Evolutionary conservation across 2,888 invertebrate species (phyloP).

Genomic region (Eutolmus rufibarbis): DNA sequence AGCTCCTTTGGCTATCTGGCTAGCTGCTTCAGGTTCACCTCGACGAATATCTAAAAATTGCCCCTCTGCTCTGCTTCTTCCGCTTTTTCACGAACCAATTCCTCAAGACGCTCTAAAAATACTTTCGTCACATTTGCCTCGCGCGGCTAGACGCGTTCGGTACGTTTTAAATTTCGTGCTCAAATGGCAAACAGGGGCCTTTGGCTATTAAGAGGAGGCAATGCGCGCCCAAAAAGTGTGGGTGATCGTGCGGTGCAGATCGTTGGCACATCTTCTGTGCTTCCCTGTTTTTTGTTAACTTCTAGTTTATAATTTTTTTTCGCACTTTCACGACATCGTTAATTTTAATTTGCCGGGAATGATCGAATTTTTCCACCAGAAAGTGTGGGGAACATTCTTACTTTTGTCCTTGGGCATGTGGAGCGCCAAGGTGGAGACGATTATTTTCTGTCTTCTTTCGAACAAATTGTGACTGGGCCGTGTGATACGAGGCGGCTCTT

Average conservation of each 20-base stretch:
- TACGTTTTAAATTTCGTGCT: conserved; percentile 33
- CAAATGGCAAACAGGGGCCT: conserved; percentile 18
- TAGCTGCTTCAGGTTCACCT: not conserved
- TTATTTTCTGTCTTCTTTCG: not conserved
- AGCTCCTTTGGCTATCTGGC: not conserved
- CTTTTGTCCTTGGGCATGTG: not conserved
- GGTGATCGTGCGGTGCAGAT: not conserved
- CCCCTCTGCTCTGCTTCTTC: conserved; percentile 9
- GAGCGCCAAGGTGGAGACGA: not conserved
- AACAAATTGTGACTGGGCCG: not conserved
- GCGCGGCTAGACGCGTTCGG: not conserved
- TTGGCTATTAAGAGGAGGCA: not conserved
- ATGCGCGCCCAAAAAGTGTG: conserved; percentile 11
- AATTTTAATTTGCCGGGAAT: not conserved
- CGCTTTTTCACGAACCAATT: conserved; percentile 17
- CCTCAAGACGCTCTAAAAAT: conserved; percentile 25
- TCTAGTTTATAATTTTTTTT: not conserved
- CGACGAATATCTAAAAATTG: conserved; percentile 14
- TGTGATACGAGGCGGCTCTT: not conserved
- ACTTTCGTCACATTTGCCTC: conserved; percentile 21
- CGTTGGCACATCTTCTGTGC: not conserved
- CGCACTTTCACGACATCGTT: not conserved
- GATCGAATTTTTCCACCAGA: not conserved
- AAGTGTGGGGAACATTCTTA: not conserved
- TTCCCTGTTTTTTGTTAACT: not conserved